phyloP scores from a whole-genome alignment of 2,888 invertebrate species.

The Galerucella nymphaeae region DNA sequence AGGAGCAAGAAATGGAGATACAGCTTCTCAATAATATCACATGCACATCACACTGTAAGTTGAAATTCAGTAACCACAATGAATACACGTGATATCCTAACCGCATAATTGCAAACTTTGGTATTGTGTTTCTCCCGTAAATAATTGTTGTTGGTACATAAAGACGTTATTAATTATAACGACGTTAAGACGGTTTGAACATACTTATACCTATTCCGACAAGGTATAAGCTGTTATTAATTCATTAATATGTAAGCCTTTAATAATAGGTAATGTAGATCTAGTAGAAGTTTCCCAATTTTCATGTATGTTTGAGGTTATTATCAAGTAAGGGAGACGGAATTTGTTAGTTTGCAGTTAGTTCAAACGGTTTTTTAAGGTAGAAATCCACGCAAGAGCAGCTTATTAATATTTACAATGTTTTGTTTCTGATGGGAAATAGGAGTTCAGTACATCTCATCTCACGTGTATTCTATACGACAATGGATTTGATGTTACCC shows the following conservation, averaged over 20 bases:
- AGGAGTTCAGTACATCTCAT: too few relatives aligned
- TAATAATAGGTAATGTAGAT: conserved; percentile 10
- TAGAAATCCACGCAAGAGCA: too few relatives aligned
- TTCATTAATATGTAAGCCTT: conserved; percentile 19
- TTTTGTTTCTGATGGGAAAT: too few relatives aligned
- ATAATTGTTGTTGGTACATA: conserved; percentile 9
- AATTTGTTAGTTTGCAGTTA: not conserved
- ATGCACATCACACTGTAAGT: not conserved
- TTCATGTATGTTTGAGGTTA: not conserved
- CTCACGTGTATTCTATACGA: too few relatives aligned
- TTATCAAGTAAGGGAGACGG: not conserved
- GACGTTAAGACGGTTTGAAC: conserved; percentile 9
- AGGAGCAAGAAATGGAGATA: too few relatives aligned
- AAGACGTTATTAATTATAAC: conserved; percentile 22
- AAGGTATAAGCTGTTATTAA: conserved; percentile 16
- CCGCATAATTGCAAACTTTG: conserved; percentile 18
- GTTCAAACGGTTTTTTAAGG: not conserved
- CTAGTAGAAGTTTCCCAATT: not conserved
- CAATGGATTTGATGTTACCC: too few relatives aligned
- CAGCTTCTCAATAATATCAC: too few relatives aligned
- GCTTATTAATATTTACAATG: too few relatives aligned
- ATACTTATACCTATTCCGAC: conserved; percentile 3
- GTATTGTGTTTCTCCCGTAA: conserved; percentile 21
- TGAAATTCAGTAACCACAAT: not conserved
- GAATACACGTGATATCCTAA: not conserved